Conservation (phyloP, 2,888 invertebrate genomes). For the Pachycephus smyrnensis region DNA sequence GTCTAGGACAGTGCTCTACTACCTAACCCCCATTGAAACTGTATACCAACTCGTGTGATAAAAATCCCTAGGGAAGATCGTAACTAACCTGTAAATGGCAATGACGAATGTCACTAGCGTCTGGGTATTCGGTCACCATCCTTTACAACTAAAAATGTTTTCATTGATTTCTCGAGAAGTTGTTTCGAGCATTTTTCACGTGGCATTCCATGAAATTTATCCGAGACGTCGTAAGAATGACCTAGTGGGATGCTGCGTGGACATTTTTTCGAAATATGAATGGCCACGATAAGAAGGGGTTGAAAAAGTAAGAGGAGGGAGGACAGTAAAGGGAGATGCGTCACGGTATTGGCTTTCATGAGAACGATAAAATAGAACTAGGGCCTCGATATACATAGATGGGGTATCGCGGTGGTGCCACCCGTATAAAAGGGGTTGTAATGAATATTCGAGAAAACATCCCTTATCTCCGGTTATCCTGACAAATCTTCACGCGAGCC, state of each 20-base stretch:
- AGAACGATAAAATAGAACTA: background rate
- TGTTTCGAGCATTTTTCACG: background rate
- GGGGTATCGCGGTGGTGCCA: background rate
- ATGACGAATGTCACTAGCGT: background rate
- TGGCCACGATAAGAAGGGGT: background rate
- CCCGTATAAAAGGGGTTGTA: background rate
- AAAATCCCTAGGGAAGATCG: background rate
- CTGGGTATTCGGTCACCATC: background rate
- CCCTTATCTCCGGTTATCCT: slow-evolving; percentile 5
- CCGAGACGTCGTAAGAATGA: background rate
- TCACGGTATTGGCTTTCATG: background rate
- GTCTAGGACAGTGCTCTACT: background rate
- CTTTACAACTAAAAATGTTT: background rate
- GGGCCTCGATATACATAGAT: background rate
- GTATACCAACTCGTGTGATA: background rate
- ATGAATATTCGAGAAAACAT: slow-evolving; percentile 6
- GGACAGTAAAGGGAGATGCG: background rate
- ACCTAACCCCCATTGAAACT: background rate
- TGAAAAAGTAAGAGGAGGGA: background rate
- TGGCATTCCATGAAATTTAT: background rate
- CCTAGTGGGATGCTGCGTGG: background rate
- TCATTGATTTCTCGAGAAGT: background rate
- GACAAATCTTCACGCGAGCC: slow-evolving; percentile 6
- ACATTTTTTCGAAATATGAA: background rate
- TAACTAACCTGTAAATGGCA: background rate